A percentile compares a stretch with the other conserved stretches of the same genome.
These are phyloP conservation scores for Eupithecia inturbata DNA, from an alignment of 2,888 invertebrate genomes.

Conservation along the genomic window DNA sequence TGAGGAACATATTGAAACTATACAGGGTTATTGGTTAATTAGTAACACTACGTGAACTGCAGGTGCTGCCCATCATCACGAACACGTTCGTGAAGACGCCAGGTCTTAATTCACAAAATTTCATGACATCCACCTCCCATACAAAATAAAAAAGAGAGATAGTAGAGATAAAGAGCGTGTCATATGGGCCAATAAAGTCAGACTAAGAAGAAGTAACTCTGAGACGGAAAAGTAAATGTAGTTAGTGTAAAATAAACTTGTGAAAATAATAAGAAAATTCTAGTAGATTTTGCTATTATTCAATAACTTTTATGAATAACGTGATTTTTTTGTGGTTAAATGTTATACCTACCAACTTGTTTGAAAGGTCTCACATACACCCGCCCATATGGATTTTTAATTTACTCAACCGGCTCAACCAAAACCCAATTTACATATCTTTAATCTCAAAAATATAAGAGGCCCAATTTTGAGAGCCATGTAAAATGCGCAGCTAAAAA, in stretches of 20 bases:
- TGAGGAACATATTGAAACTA: not conserved
- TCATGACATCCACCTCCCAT: too few species aligned
- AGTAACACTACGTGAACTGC: too few species aligned
- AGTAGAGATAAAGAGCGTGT: not conserved
- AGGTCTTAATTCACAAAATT: too few species aligned
- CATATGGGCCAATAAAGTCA: not conserved
- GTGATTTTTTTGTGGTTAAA: not conserved
- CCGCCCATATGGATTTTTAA: slow-evolving; percentile 8
- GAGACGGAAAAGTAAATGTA: not conserved
- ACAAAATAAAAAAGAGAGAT: too few species aligned
- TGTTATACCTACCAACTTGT: not conserved
- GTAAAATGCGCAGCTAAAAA: slow-evolving; percentile 55
- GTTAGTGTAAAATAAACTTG: not conserved
- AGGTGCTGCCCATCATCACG: too few species aligned
- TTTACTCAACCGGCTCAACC: slow-evolving; percentile 25
- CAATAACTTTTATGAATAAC: not conserved
- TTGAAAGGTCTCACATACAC: not conserved
- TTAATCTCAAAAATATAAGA: slow-evolving; percentile 29
- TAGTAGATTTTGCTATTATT: not conserved
- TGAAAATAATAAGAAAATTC: not conserved
- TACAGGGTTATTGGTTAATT: too few species aligned
- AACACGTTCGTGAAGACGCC: too few species aligned
- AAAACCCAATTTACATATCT: slow-evolving; percentile 37
- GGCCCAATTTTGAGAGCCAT: slow-evolving; percentile 33
- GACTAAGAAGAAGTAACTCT: not conserved